Conservation (phyloP, 1,140 invertebrate species). For the Laupala kohalensis region DNA sequence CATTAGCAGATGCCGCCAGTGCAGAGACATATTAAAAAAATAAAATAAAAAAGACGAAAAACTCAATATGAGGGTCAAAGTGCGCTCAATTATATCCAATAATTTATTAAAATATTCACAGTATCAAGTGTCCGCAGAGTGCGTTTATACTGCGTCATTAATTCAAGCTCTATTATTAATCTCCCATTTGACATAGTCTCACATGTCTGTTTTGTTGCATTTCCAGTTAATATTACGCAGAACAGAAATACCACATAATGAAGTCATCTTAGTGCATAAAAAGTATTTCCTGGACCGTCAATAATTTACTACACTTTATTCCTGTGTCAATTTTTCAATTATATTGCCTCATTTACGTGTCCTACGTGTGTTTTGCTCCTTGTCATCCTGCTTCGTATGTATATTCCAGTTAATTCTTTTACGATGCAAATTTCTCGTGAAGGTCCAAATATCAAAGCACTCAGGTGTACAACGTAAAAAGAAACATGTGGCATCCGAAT, state of each 20-base stretch:
- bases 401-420: no score
- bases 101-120: background rate
- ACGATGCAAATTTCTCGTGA: no score
- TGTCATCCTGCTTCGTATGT: no score
- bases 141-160: background rate
- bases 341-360: no score
- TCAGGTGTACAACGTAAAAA: no score
- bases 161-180: background rate
- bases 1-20: background rate
- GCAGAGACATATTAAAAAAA: background rate
- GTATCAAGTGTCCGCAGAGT: background rate
- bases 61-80: background rate
- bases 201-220: background rate
- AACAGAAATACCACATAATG: background rate
- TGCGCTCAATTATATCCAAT: background rate
- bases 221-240: background rate
- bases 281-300: no score
- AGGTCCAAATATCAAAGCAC: no score
- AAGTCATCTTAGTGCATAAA: background rate
- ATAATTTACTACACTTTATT: no score
- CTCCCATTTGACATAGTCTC: background rate
- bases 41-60: background rate
- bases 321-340: no score
- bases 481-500: no score
- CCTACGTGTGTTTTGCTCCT: no score